Percentiles rank a stretch among this genome's conserved stretches.
These are phyloP conservation scores for Drosophila navojoa DNA, from an alignment of 1,140 invertebrate genomes.

Conservation along the genomic window DNA sequence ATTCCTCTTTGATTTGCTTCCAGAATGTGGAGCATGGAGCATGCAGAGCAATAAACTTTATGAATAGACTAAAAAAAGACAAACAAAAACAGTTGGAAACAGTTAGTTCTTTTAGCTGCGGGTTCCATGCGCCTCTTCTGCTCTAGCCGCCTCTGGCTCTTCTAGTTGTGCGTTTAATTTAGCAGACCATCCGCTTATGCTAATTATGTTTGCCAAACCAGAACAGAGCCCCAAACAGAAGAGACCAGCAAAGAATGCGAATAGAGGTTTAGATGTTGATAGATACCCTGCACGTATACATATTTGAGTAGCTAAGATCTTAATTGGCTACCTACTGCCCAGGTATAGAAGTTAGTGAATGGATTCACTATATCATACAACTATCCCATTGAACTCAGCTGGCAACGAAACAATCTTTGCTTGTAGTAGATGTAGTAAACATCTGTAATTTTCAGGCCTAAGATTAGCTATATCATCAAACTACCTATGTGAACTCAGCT, in stretches of 20 bases:
- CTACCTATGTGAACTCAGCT: neutral
- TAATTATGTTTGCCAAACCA: slow-evolving; percentile 60
- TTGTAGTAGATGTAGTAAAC: too few relatives aligned
- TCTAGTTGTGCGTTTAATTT: slow-evolving; percentile 41
- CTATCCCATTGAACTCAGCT: neutral
- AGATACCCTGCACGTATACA: neutral
- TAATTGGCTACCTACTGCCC: too few relatives aligned
- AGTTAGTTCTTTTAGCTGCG: slow-evolving; percentile 34
- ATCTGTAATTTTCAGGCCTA: too few relatives aligned
- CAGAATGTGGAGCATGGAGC: slow-evolving; percentile 57
- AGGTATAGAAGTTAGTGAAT: too few relatives aligned
- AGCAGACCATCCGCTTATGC: slow-evolving; percentile 51
- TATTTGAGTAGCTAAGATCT: too few relatives aligned
- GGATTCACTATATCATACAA: neutral
- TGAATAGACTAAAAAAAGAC: slow-evolving; percentile 38
- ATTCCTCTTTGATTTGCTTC: slow-evolving; percentile 45
- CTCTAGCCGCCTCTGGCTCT: too few relatives aligned
- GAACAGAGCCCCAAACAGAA: slow-evolving; percentile 12
- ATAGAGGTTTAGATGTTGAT: neutral
- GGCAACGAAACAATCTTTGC: neutral
- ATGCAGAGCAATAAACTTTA: slow-evolving; percentile 68
- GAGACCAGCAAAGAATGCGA: neutral
- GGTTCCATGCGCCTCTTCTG: neutral
- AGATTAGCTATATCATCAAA: neutral
- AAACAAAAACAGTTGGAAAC: slow-evolving; percentile 28